These are phyloP conservation scores for Diadophis punctatus DNA, from an alignment of 2,113 vertebrate genomes.

Conservation along the genomic window DNA sequence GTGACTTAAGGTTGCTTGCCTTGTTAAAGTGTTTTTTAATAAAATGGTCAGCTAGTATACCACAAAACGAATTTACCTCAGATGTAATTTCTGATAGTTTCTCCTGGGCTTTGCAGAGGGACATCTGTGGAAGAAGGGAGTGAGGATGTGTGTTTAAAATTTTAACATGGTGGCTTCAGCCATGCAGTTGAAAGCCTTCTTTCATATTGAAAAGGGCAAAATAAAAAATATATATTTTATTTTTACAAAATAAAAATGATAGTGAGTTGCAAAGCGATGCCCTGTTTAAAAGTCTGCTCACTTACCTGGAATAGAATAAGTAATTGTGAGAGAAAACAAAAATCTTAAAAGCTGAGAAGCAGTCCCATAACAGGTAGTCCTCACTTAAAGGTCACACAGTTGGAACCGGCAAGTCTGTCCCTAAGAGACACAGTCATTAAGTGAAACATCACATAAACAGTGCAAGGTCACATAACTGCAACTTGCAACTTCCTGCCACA, in stretches of 20 bases:
- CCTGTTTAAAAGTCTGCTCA: background rate
- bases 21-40: background rate
- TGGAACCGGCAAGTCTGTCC: background rate
- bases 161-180: background rate
- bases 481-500: background rate
- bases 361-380: background rate
- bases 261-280: background rate
- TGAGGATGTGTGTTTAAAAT: background rate
- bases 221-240: too few relatives aligned
- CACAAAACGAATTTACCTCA: background rate
- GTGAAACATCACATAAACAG: background rate
- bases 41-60: background rate
- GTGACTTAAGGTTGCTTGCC: background rate
- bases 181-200: background rate
- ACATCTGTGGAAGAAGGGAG: background rate
- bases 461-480: background rate
- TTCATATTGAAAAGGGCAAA: background rate
- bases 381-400: background rate
- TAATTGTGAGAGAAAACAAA: background rate
- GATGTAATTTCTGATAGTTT: background rate
- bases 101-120: background rate
- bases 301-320: background rate
- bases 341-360: background rate
- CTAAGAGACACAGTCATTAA: background rate
- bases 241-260: background rate